Conservation (phyloP, 2,888 invertebrate genomes). For the Chloroclystis v-ata region DNA sequence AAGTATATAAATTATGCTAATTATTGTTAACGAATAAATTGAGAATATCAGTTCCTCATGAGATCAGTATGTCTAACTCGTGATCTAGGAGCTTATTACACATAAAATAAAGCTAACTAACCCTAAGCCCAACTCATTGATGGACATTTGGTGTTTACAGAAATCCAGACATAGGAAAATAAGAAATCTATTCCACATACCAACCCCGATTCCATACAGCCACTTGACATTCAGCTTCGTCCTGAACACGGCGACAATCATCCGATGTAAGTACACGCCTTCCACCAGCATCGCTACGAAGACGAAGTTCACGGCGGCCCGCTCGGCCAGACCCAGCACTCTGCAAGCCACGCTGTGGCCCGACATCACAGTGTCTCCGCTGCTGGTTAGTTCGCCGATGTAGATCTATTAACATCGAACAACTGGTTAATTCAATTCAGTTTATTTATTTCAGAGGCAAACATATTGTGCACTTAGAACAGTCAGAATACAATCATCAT, state of each 20-base stretch:
- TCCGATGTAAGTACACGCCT: constrained; percentile 81
- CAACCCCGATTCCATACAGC: constrained; percentile 64
- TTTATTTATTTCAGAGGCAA: too few species aligned
- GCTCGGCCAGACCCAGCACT: constrained; percentile 74
- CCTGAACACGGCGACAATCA: constrained; percentile 81
- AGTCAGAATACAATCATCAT: too few species aligned
- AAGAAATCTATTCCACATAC: too few species aligned
- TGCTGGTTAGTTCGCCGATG: constrained; percentile 73
- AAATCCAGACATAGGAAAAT: too few species aligned
- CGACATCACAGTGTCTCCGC: constrained; percentile 69
- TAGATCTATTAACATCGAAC: constrained; percentile 50
- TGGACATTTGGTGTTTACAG: too few species aligned
- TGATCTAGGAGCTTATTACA: too few species aligned
- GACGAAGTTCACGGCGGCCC: constrained; percentile 76
- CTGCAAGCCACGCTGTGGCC: constrained; percentile 74
- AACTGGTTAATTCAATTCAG: not conserved
- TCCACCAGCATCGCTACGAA: constrained; percentile 84
- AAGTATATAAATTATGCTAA: too few species aligned
- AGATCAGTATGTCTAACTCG: too few species aligned
- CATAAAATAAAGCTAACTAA: not conserved
- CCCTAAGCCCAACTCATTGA: too few species aligned
- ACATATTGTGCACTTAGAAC: too few species aligned
- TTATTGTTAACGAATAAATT: too few species aligned
- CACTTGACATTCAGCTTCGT: constrained; percentile 69
- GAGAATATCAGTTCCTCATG: too few species aligned